phyloP scores from a whole-genome alignment of 2,888 invertebrate genomes.

The Gandaritis pyraliata region DNA sequence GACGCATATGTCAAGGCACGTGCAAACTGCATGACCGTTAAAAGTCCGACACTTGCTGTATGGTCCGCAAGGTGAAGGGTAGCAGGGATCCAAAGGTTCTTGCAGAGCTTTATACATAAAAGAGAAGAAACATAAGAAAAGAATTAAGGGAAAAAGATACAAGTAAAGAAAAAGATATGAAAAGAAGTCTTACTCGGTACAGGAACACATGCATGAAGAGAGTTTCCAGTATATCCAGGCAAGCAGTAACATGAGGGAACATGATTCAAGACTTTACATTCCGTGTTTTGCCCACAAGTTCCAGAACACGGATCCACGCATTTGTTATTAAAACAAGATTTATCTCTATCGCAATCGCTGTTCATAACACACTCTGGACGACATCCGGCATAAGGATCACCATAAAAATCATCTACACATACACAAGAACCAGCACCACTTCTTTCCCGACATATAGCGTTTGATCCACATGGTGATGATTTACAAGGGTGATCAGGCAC shows the following conservation, averaged over 20 bases:
- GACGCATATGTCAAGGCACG: constrained; percentile 88
- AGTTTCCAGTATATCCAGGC: constrained; percentile 89
- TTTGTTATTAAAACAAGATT: constrained; percentile 91
- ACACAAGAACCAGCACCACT: constrained; percentile 91
- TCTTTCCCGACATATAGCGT: constrained; percentile 90
- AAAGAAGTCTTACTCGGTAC: constrained; percentile 84
- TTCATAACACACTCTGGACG: constrained; percentile 93
- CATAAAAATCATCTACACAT: constrained; percentile 89
- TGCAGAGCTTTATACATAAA: constrained; percentile 70
- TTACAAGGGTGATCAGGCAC: constrained; percentile 89
- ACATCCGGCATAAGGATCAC: constrained; percentile 91
- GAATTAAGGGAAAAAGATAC: constrained; percentile 55
- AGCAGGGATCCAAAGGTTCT: constrained; percentile 86
- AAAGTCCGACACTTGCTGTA: constrained; percentile 90
- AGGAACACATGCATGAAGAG: constrained; percentile 87
- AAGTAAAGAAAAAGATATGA: constrained; percentile 62
- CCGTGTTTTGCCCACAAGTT: constrained; percentile 90
- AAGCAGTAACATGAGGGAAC: constrained; percentile 91
- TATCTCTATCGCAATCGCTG: constrained; percentile 88
- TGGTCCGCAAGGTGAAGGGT: constrained; percentile 91
- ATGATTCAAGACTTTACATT: constrained; percentile 90
- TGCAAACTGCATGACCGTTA: constrained; percentile 90
- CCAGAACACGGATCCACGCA: constrained; percentile 92
- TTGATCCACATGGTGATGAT: constrained; percentile 91
- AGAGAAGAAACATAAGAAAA: constrained; percentile 53